Percentiles rank a stretch among this genome's conserved stretches.
phyloP scores from a whole-genome alignment of 2,113 vertebrate genomes.

The Bubalus kerabau region DNA sequence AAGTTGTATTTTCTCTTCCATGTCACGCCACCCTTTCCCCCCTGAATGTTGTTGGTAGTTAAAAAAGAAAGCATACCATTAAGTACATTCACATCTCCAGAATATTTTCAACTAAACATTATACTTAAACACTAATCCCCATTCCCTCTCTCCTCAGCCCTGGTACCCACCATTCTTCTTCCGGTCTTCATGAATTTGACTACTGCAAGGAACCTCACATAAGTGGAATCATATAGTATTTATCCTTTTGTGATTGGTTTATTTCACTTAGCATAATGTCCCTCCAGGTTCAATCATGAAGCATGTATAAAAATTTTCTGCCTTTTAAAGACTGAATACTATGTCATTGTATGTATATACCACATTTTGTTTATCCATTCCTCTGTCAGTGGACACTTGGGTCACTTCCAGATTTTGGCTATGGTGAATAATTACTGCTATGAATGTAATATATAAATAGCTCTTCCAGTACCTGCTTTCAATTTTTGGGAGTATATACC shows the following conservation, averaged over 20 bases:
- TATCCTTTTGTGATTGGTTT: neutral
- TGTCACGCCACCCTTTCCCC: neutral
- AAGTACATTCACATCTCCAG: neutral
- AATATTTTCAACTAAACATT: neutral
- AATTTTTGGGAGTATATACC: neutral
- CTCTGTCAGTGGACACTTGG: neutral
- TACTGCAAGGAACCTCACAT: neutral
- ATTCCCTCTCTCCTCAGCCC: neutral
- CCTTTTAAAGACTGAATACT: neutral
- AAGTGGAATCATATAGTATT: neutral
- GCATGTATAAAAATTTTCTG: neutral
- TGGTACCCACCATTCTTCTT: neutral
- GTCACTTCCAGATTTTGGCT: neutral
- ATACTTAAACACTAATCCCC: neutral
- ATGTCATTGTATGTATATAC: neutral
- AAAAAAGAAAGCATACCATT: neutral
- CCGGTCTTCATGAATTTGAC: neutral
- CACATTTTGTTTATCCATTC: neutral
- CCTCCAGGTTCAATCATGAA: neutral
- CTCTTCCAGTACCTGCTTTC: neutral
- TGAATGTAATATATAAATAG: neutral
- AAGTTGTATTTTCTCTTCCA: neutral
- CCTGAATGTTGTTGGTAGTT: neutral
- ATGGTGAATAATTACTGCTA: neutral
- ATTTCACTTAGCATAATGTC: neutral